phyloP scores from a whole-genome alignment of 1,140 invertebrate genomes.

The Drosophila rhopaloa region DNA sequence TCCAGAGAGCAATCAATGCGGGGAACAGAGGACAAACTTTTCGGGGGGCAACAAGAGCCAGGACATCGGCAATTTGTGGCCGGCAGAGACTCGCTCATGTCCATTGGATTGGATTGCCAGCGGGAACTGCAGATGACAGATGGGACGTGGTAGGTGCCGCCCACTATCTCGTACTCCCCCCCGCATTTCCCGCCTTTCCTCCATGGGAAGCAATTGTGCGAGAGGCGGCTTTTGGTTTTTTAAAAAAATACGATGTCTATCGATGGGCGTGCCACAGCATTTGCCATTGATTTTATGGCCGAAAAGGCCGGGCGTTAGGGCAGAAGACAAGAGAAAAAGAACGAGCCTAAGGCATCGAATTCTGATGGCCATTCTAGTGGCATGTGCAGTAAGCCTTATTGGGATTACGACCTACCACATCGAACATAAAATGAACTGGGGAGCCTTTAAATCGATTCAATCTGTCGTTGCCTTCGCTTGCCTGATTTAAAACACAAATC shows the following conservation, averaged over 20 bases:
- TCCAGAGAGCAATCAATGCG: constrained; percentile 23
- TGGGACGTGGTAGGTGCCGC: constrained; percentile 23
- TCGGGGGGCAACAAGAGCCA: constrained; percentile 8
- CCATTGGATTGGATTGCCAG: constrained; percentile 36
- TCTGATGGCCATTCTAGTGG: constrained; percentile 23
- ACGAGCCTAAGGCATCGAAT: constrained; percentile 13
- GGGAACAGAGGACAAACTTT: constrained; percentile 3
- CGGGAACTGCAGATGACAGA: constrained; percentile 58
- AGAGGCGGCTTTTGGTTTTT: constrained; percentile 24
- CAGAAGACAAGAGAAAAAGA: constrained; percentile 11
- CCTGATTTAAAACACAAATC: not conserved
- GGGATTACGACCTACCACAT: constrained; percentile 15
- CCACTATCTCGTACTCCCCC: constrained; percentile 7
- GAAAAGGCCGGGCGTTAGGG: constrained; percentile 27
- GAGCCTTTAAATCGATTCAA: constrained; percentile 8
- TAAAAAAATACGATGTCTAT: constrained; percentile 26
- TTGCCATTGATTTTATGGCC: constrained; percentile 64
- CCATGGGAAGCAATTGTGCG: constrained; percentile 43
- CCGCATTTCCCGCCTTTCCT: constrained; percentile 2
- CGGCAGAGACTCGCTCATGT: constrained; percentile 44
- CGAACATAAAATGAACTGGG: too few relatives aligned
- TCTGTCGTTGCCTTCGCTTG: not conserved
- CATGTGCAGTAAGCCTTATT: constrained; percentile 17
- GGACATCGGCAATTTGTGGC: constrained; percentile 59
- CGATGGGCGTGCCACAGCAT: constrained; percentile 41